These are phyloP conservation scores for Leptinotarsa tumamoca DNA, from an alignment of 2,888 invertebrate genomes.

Conservation along the genomic window DNA sequence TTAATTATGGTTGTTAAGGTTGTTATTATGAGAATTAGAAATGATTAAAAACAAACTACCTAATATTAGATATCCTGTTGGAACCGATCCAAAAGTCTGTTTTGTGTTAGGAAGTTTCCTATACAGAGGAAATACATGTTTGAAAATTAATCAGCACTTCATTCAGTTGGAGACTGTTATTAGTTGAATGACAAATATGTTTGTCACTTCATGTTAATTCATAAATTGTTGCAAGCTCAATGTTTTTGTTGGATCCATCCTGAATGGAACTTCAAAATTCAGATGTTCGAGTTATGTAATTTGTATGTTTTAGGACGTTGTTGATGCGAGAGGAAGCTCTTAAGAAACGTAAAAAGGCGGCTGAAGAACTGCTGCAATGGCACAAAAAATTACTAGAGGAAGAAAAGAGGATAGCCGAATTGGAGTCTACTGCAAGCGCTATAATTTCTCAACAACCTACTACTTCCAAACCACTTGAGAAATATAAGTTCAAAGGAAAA, in stretches of 20 bases:
- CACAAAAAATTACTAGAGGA: constrained; percentile 69
- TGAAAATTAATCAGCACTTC: constrained; percentile 61
- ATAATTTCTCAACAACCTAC: constrained; percentile 57
- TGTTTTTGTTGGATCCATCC: constrained; percentile 22
- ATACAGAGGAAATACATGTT: constrained; percentile 60
- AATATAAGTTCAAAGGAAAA: constrained; percentile 58
- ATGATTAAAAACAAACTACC: constrained; percentile 62
- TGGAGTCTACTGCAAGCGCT: constrained; percentile 66
- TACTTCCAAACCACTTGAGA: constrained; percentile 31
- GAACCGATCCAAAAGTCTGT: constrained; percentile 60
- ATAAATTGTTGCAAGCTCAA: constrained; percentile 33
- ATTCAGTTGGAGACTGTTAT: constrained; percentile 53
- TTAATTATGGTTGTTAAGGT: constrained; percentile 52
- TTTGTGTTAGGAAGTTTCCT: constrained; percentile 62
- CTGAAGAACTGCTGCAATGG: constrained; percentile 69
- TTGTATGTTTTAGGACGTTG: constrained; percentile 60
- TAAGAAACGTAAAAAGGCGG: constrained; percentile 66
- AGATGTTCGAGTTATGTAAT: constrained; percentile 6
- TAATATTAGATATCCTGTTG: constrained; percentile 67
- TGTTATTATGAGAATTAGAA: constrained; percentile 59
- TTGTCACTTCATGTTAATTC: constrained; percentile 47
- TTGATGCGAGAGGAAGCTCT: constrained; percentile 68
- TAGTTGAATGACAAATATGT: constrained; percentile 51
- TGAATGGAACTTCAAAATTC: not conserved
- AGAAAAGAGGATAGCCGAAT: constrained; percentile 68